phyloP scores from a whole-genome alignment of 1,140 invertebrate genomes.

The Ruditapes philippinarum region DNA sequence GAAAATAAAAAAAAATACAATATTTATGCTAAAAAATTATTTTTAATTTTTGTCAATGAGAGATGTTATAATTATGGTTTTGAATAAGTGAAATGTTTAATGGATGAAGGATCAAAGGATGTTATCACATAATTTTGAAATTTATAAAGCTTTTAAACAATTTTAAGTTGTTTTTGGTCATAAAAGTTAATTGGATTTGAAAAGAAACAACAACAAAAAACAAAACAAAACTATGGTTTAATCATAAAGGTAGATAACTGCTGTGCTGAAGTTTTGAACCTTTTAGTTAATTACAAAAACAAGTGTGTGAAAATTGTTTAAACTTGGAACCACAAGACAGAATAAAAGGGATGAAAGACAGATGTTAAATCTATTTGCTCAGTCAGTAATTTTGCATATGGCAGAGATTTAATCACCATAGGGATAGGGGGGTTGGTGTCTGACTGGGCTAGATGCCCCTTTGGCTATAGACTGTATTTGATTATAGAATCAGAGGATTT shows the following conservation, averaged over 20 bases:
- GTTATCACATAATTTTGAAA: too few relatives aligned
- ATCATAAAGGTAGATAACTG: background rate
- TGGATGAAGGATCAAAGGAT: too few relatives aligned
- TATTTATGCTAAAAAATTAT: too few relatives aligned
- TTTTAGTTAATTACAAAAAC: background rate
- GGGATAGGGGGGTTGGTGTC: background rate
- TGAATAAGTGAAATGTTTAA: too few relatives aligned
- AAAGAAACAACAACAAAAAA: too few relatives aligned
- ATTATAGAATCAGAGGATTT: background rate
- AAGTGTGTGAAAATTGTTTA: conserved; percentile 12
- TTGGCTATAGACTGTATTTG: background rate
- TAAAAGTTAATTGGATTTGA: too few relatives aligned
- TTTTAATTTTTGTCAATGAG: too few relatives aligned
- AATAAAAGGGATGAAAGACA: conserved; percentile 1
- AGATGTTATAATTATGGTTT: too few relatives aligned
- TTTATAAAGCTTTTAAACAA: too few relatives aligned
- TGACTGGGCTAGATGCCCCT: background rate
- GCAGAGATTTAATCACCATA: background rate
- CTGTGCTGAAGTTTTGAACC: background rate
- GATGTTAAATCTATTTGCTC: background rate
- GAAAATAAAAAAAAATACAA: too few relatives aligned
- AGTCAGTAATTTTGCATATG: background rate
- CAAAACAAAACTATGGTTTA: too few relatives aligned
- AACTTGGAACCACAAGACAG: background rate
- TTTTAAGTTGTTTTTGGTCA: too few relatives aligned